Evolutionary conservation across 2,113 vertebrate species (phyloP).

Genomic region (Malurus alboscapulatus): DNA sequence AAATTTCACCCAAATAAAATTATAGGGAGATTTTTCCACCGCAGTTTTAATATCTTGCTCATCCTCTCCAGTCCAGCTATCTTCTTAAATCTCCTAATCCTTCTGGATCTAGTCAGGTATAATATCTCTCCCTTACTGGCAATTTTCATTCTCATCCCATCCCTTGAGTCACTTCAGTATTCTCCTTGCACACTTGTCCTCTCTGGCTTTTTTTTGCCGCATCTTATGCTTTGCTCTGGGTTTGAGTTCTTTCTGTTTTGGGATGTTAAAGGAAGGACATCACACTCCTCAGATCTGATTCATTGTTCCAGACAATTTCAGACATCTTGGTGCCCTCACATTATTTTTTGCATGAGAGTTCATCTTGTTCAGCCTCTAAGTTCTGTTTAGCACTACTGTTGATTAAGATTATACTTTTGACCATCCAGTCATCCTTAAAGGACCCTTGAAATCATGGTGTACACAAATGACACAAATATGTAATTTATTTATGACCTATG

Average conservation of each 20-base stretch:
- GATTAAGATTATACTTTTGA: background rate
- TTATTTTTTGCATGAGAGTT: background rate
- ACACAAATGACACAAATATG: background rate
- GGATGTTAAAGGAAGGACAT: background rate
- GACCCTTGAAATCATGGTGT: background rate
- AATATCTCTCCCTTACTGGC: background rate
- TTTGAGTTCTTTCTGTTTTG: background rate
- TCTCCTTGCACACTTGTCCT: rapidly evolving
- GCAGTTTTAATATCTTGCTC: background rate
- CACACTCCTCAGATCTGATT: background rate
- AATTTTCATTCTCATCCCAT: background rate
- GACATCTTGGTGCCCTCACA: background rate
- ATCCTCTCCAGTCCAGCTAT: background rate
- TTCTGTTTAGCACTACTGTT: background rate
- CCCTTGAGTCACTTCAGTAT: background rate
- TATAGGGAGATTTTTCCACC: background rate
- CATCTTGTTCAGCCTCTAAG: background rate
- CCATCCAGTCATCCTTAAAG: background rate
- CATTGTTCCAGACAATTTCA: background rate
- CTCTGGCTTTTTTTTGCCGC: background rate
- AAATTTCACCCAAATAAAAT: background rate
- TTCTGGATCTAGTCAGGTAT: background rate
- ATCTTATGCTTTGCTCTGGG: background rate
- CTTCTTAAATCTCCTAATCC: background rate
- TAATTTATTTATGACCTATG: background rate